Base-by-base conservation (phyloP, 2,888 invertebrate species). In the Agrochola lota region DNA sequence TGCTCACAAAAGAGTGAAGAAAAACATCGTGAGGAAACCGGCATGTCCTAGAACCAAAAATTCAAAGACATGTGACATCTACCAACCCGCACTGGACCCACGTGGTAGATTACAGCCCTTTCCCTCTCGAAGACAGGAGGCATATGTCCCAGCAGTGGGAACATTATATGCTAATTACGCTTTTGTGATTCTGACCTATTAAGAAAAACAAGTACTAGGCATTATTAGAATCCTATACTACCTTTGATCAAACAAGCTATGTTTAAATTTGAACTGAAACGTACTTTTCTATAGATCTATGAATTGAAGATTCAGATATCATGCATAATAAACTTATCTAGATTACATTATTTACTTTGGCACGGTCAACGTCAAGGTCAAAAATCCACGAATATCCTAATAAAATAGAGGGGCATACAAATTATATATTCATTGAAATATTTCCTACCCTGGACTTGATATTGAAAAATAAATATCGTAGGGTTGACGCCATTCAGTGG, bases 371-470 rank as follows among this genome's bases (percentile, higher is more conserved):
- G 70, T 81, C 89, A 87, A 88, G 87, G 89, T 70, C 87, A 81
- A 35, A 72, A 67, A 71, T 77, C 2, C 35, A 49, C 83, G 49
- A 83, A 82, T 67, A 85, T 75, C 73, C 43, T 63, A 71, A 81
- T 73, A 80, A 72, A 52, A 77, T 70, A 66, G 67, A 68, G 60
- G 43, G 40, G 43, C n/a, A 77, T 35, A 80, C 52, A 85, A 81
- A 87, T 88, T 79, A 87, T 77, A 83, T 90, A 90, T 90, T 87
- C 90, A 90, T 90, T 87, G 90, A 85, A 30, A 90, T 85, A 85
- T 90, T 74, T 84, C 70, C 63, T 73, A 76, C 49, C 67, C 72
- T 83, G 78, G 55, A 84, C 76, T 82, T 86, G 79, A 84, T 88
- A 88, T 86, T 82, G 86, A 86, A 86, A 83, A 80, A 73, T 68